Evolutionary conservation across 1,140 invertebrate species (phyloP).

Genomic region (Octopus sinensis): DNA sequence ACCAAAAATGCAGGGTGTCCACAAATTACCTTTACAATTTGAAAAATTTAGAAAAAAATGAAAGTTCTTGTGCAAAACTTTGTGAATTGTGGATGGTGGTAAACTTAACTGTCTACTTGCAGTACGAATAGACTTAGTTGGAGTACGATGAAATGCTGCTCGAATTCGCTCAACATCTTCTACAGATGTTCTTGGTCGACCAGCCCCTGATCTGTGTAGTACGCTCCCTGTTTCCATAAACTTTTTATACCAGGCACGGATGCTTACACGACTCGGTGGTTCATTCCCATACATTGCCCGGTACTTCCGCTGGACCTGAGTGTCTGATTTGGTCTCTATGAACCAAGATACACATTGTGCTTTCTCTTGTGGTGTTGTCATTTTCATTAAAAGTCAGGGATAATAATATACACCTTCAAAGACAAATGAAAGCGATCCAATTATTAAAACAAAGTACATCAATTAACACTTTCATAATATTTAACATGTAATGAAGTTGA

Average conservation of each 20-base stretch:
- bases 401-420: not conserved
- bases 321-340: constrained; percentile 1
- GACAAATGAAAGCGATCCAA: not conserved
- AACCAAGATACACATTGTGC: constrained; percentile 7
- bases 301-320: not conserved
- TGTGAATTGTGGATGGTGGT: too few species aligned
- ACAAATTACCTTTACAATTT: too few species aligned
- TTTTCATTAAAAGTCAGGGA: constrained; percentile 2
- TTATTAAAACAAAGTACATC: not conserved
- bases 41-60: too few species aligned
- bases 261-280: constrained; percentile 4
- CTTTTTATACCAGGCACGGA: constrained; percentile 7
- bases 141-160: too few species aligned
- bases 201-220: too few species aligned
- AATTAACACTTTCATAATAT: not conserved
- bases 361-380: constrained; percentile 7
- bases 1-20: too few species aligned
- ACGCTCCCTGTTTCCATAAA: not conserved
- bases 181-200: too few species aligned
- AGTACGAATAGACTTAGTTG: too few species aligned
- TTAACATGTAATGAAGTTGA: not conserved
- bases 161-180: too few species aligned
- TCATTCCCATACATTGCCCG: not conserved
- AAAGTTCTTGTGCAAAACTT: too few species aligned
- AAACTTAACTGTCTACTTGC: too few species aligned